Base-by-base conservation (phyloP, 2,113 vertebrate genomes). In the Myodes glareolus region DNA sequence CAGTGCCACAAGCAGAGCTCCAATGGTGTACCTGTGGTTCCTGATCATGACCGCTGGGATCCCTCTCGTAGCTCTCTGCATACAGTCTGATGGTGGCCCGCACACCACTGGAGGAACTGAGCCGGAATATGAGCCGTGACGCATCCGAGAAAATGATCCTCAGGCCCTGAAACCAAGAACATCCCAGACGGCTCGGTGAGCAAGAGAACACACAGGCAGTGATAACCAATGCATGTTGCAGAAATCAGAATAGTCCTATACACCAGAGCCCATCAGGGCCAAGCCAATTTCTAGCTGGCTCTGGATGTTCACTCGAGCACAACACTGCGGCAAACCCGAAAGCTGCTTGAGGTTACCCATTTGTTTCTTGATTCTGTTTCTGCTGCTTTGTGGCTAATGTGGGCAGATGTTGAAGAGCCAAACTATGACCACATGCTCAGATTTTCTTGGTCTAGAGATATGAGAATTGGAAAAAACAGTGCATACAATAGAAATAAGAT, bases 1-100 rank as follows among this genome's bases (percentile, higher is more conserved):
- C 13, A 12, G 17, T 31, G 27, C 12, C 70, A 25, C 25, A 68
- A 84, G 19, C 23, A n/a, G 7, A 85, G 55, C 68, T 90, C 73
- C 68, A 50, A 23, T 70, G 42, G 17, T 61, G 97, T 98, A 98
- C 99, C 99, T 99, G 99, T 45, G 99, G 99, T 95, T 99, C 99
- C 98, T 99, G 99, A 95, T 98, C 99, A 80, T 99, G 99, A 67
- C 99, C 99, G 94, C 99, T 99, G 1, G 99, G 99, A 97, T 99
- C 99, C 96, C 99, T 99, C 97, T 99, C 99, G 1, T 99, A 99
- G 98, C 99, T 99, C 98, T 99, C 99, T 0, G 99, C 99, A 1
- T 99, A 99, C 95, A 99, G 99, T 36, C 99, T 99, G 95, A 99
- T 97, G 82, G 99, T 99, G 97, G 99, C 98, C 82, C 99, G 98